These are phyloP conservation scores for Ormyrus thymus DNA, from an alignment of 2,888 invertebrate genomes.

Conservation along the genomic window DNA sequence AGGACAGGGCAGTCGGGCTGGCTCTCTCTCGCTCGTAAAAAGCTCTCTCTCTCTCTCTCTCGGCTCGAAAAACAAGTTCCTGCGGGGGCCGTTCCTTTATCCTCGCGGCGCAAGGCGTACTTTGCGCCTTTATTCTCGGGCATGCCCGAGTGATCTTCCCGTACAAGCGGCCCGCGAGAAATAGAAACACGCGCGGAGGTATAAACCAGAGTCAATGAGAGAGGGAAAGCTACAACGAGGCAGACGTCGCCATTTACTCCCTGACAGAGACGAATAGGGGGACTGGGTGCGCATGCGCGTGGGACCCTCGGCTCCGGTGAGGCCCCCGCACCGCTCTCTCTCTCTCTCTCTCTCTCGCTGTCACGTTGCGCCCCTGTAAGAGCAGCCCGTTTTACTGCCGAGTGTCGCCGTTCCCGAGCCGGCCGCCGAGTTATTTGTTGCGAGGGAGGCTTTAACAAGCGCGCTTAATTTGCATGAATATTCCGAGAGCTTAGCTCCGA, in stretches of 20 bases:
- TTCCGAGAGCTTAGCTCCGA: neutral
- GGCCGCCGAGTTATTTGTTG: slow-evolving; percentile 10
- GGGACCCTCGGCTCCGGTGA: neutral
- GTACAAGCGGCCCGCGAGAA: neutral
- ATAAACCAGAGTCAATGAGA: slow-evolving; percentile 38
- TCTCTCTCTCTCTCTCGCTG: no score
- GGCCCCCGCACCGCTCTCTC: no score
- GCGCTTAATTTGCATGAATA: slow-evolving; percentile 28
- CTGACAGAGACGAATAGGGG: slow-evolving; percentile 67
- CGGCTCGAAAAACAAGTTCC: neutral
- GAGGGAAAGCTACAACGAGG: slow-evolving; percentile 25
- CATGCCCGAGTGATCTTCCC: slow-evolving; percentile 42
- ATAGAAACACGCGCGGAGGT: neutral
- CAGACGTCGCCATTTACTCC: slow-evolving; percentile 60
- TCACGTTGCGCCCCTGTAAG: no score
- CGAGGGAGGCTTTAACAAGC: neutral
- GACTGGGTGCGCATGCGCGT: neutral
- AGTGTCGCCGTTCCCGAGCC: neutral
- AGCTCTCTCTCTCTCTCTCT: neutral
- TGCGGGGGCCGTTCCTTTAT: slow-evolving; percentile 31
- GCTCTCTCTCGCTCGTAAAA: neutral
- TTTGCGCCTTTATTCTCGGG: slow-evolving; percentile 38
- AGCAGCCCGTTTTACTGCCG: neutral
- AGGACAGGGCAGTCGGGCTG: neutral
- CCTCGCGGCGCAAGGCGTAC: slow-evolving; percentile 4